Conservation (phyloP, 1,140 invertebrate species). For the Drosophila sp. region DNA sequence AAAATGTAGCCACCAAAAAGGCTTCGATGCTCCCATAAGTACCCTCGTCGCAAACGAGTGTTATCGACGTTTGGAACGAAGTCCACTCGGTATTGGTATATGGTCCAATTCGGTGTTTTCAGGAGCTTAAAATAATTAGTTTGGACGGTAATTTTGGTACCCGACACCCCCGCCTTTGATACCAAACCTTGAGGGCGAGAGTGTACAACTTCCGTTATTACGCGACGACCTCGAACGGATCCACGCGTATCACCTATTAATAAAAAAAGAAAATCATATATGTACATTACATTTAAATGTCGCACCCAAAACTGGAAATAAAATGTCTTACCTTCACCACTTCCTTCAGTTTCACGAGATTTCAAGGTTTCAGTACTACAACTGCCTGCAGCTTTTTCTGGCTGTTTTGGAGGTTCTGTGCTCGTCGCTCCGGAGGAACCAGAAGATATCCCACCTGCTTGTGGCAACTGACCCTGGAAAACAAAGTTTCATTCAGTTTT, state of each 20-base stretch:
- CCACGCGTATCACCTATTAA: slow-evolving; percentile 62
- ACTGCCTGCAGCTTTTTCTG: background rate
- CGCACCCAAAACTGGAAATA: background rate
- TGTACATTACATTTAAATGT: background rate
- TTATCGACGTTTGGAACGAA: slow-evolving; percentile 86
- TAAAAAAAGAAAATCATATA: background rate
- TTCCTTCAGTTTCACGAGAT: background rate
- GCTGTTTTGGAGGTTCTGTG: background rate
- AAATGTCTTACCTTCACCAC: background rate
- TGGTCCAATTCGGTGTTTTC: slow-evolving; percentile 87
- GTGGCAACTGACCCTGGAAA: too few species aligned
- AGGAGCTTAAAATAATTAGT: slow-evolving; percentile 91
- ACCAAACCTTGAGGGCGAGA: slow-evolving; percentile 53
- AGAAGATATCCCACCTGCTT: too few species aligned
- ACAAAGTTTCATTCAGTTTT: too few species aligned
- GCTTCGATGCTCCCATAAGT: slow-evolving; percentile 53
- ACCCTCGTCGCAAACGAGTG: slow-evolving; percentile 51
- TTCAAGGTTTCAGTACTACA: background rate
- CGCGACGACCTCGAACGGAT: slow-evolving; percentile 61
- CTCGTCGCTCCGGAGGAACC: too few species aligned
- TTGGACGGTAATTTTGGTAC: slow-evolving; percentile 79
- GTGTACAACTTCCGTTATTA: slow-evolving; percentile 59
- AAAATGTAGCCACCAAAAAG: slow-evolving; percentile 83
- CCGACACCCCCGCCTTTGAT: slow-evolving; percentile 53
- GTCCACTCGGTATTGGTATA: slow-evolving; percentile 93